Base-by-base conservation (phyloP, 1,140 invertebrate genomes). In the Tetramorium parvispinum region DNA sequence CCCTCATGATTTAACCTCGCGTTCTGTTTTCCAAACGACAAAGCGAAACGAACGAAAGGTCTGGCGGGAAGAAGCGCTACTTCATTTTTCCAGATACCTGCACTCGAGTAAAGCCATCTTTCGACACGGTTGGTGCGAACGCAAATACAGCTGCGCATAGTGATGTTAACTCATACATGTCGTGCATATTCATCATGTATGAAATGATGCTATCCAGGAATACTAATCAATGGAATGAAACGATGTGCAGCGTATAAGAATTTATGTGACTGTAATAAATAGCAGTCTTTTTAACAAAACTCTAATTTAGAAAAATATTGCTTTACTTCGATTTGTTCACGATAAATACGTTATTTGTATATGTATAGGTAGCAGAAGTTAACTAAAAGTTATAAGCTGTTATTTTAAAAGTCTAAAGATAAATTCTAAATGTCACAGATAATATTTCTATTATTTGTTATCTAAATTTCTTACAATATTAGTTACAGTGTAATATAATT, bases 1-100 rank as follows among this genome's bases (percentile, higher is more conserved):
- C 87, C 92, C 91, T 89, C 92, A 90, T 93, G 93, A 94, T 94
- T 94, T 93, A 94, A 94, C 91, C 93, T 86, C 87, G 88, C 91
- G 85, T 89, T 91, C 90, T 89, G 91, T 89, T 92, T 91, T 92
- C 87, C 91, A 89, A 94, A 94, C 91, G 89, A 90, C 89, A 89
- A 88, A 88, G 76, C 82, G 87, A 83, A 85, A 46, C 32, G 55
- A 85, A 65, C 77, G 88, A 78, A 81, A 81, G 51, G 46, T 51
- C 71, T 82, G 55, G 70, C 73, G 87, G 73, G 89, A 75, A 91
- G 88, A 82, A 92, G 86, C 51, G 53, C 86, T 86, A 89, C 86
- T 94, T 92, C 89, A 91, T 92, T 92, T 93, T 93, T 85, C 46
- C 66, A 65, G 51, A 88, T 89, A 89, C 85, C 65, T 88, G 86